Evolutionary conservation across 2,888 invertebrate species (phyloP).

Genomic region (Peribatodes rhomboidaria): DNA sequence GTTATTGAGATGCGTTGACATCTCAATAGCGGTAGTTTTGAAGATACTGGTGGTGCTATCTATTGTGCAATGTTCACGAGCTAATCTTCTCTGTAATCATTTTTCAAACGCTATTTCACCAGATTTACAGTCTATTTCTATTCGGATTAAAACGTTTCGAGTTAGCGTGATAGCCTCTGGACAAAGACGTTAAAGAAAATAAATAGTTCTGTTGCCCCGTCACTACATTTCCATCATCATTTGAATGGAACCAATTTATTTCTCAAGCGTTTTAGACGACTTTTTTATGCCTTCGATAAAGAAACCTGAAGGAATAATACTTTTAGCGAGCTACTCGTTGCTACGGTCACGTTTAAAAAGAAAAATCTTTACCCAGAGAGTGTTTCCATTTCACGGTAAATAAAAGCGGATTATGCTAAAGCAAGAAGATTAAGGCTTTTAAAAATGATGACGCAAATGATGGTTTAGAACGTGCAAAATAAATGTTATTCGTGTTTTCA

Average conservation of each 20-base stretch:
- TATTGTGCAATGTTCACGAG: not conserved
- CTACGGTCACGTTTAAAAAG: slow-evolving; percentile 33
- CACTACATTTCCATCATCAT: slow-evolving; percentile 37
- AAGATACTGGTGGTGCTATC: too few species aligned
- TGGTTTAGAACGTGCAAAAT: slow-evolving; percentile 35
- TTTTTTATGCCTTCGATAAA: slow-evolving; percentile 10
- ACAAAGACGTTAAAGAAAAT: slow-evolving; percentile 21
- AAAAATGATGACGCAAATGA: slow-evolving; percentile 47
- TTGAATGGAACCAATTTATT: slow-evolving; percentile 22
- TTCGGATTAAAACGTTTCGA: slow-evolving; percentile 20
- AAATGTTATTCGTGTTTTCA: slow-evolving; percentile 13
- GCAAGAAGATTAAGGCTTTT: slow-evolving; percentile 52
- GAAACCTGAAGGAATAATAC: slow-evolving; percentile 11
- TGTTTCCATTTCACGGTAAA: slow-evolving; percentile 54
- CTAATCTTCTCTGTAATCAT: not conserved
- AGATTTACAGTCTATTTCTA: slow-evolving; percentile 1
- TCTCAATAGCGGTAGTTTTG: too few species aligned
- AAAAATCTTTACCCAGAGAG: slow-evolving; percentile 50
- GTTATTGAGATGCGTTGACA: too few species aligned
- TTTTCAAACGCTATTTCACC: not conserved
- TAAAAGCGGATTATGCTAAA: slow-evolving; percentile 50
- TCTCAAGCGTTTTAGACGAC: slow-evolving; percentile 7
- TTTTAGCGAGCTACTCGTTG: slow-evolving; percentile 29
- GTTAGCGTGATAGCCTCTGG: slow-evolving; percentile 6
- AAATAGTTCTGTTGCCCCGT: slow-evolving; percentile 19